phyloP scores from a whole-genome alignment of 2,113 vertebrate genomes.

The Larimichthys polyactis region DNA sequence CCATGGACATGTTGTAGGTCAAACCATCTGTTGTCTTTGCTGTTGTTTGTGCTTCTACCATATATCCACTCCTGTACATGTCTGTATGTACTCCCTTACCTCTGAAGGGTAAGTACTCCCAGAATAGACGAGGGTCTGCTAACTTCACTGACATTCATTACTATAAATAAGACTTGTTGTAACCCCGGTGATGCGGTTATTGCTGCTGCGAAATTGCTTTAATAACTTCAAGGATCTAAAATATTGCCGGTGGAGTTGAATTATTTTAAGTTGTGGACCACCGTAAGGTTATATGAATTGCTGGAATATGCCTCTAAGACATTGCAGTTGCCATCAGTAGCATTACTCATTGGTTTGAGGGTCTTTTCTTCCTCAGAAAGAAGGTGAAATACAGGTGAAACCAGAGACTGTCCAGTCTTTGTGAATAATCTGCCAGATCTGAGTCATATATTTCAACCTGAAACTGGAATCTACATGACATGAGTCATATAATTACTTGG shows the following conservation, averaged over 20 bases:
- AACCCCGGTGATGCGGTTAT: slow-evolving; percentile 61
- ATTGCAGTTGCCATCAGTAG: neutral
- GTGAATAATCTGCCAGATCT: neutral
- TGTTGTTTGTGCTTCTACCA: slow-evolving; percentile 55
- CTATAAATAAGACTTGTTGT: slow-evolving; percentile 80
- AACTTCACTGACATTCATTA: slow-evolving; percentile 73
- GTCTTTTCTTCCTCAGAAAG: neutral
- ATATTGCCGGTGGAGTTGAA: slow-evolving; percentile 21
- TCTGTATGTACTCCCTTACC: slow-evolving; percentile 44
- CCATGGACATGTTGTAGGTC: slow-evolving; percentile 57
- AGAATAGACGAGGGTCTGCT: slow-evolving; percentile 74
- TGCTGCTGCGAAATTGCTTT: slow-evolving; percentile 51
- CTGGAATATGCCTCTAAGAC: slow-evolving; percentile 1
- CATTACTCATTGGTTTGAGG: neutral
- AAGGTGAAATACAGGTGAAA: slow-evolving; percentile 7
- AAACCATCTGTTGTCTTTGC: slow-evolving; percentile 79
- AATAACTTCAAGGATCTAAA: slow-evolving; percentile 9
- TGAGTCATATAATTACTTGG: slow-evolving; percentile 25
- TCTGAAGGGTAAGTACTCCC: slow-evolving; percentile 65
- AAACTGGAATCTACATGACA: slow-evolving; percentile 31
- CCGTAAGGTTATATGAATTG: slow-evolving; percentile 19
- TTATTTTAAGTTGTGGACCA: slow-evolving; percentile 14
- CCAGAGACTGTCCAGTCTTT: neutral
- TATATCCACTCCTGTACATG: slow-evolving; percentile 45
- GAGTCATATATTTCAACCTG: neutral